Base-by-base conservation (phyloP, 2,888 invertebrate genomes). In the Cotesia congregata region DNA sequence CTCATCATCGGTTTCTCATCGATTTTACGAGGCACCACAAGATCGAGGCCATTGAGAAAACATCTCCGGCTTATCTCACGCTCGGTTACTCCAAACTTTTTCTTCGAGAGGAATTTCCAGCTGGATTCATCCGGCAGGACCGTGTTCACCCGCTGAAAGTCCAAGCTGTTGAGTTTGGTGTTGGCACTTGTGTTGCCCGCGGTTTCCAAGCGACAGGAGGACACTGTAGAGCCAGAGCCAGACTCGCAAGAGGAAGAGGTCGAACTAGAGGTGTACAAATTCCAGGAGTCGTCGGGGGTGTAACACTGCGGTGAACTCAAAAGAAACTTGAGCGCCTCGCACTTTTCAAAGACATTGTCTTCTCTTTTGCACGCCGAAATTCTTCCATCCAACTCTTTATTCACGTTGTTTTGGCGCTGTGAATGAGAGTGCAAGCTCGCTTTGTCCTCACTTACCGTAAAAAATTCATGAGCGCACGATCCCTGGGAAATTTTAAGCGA, bases 131-230 rank as follows among this genome's bases (percentile, higher is more conserved):
- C 71, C 0, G 85, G 4, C 50, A 12, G 82, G 5, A 89, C 85
- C 15, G 89, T 89, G 72, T 89, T 89, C 83, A 89, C 88, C 59
- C 83, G 76, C 17, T 81, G 83, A 67, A 88, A 84, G 75, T 89
- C 89, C 67, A 88, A 78, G 9, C 85, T 88, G 72, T 85, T 87
- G 15, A 89, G 81, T 75, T 84, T 83, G 74, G 9, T 50, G 12
- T 12, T 50, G 50, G 50, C 50, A 50, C 50, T 50, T 50, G 50
- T 50, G 50, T 50, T 50, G 50, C 50, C 12, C 50, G 50, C 12
- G 50, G 50, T 50, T 50, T 30, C 30, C 30, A 12, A 12, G 12
- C 7, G 7, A 12, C 50, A 12, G 50, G 50, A 50, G 12, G 50
- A 50, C 1, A 2, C 3, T 6, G 50, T 12, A 4, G 50, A 12